Evolutionary conservation across 2,113 vertebrate genomes (phyloP).

Genomic region (Oncorhynchus kisutch): DNA sequence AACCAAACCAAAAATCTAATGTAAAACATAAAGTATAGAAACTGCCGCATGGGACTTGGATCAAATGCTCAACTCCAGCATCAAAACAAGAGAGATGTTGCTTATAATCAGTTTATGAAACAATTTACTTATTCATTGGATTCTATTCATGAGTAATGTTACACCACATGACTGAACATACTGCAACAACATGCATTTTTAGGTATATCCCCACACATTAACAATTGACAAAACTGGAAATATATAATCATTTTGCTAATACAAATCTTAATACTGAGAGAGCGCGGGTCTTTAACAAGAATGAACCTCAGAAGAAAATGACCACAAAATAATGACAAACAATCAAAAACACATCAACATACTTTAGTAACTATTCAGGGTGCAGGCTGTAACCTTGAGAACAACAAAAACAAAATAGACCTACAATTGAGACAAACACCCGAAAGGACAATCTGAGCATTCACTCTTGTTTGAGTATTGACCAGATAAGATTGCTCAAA

Average conservation of each 20-base stretch:
- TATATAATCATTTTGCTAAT: too few relatives aligned
- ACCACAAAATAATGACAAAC: not conserved
- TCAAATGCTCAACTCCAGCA: not conserved
- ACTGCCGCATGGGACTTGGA: not conserved
- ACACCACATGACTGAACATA: not conserved
- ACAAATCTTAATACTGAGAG: not conserved
- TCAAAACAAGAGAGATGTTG: not conserved
- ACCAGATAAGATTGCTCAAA: slow-evolving; percentile 73
- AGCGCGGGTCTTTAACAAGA: not conserved
- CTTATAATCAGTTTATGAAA: not conserved
- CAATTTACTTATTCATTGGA: not conserved
- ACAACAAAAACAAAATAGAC: slow-evolving; percentile 47
- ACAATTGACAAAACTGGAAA: not conserved
- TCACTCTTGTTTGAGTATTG: slow-evolving; percentile 71
- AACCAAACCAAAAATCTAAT: slow-evolving; percentile 13
- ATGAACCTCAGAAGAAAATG: not conserved
- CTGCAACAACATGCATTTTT: not conserved
- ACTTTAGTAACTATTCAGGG: slow-evolving; percentile 9
- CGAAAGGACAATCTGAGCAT: slow-evolving; percentile 61
- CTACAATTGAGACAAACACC: slow-evolving; percentile 62
- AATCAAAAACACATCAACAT: slow-evolving; percentile 19
- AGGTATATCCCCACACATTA: not conserved
- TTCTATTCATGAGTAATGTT: not conserved
- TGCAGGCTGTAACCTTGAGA: slow-evolving; percentile 65
- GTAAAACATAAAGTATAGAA: not conserved